These are phyloP conservation scores for Aurelia aurita DNA, from an alignment of 30 jellyfish, hydroid and myxozoan species.

Conservation along the genomic window DNA sequence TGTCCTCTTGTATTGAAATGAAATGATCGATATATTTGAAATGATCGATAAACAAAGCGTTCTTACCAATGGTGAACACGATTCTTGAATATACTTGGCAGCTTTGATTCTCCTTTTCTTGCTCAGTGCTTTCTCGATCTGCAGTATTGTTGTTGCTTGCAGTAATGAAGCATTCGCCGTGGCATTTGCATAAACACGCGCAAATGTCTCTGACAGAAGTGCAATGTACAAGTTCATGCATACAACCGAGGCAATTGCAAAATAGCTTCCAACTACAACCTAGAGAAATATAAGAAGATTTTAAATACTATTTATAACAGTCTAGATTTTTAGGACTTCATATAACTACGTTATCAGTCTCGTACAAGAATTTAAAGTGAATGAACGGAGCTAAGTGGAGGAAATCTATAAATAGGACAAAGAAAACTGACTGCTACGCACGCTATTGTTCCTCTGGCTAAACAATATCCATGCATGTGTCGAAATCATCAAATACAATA, in stretches of 20 bases:
- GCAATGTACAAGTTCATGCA: slow-evolving; percentile 95
- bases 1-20: no score
- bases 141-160: slow-evolving; percentile 93
- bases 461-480: no score
- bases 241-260: slow-evolving; percentile 86
- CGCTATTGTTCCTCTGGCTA: no score
- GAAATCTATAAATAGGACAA: no score
- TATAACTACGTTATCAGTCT: no score
- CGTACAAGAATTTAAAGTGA: no score
- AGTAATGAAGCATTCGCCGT: slow-evolving; percentile 94
- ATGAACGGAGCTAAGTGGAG: no score
- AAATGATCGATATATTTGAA: no score
- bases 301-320: background rate
- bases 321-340: no score
- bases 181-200: slow-evolving; percentile 96
- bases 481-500: no score
- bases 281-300: background rate
- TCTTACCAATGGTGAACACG: slow-evolving; percentile 92
- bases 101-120: slow-evolving; percentile 53
- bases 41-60: no score
- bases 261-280: slow-evolving; percentile 89
- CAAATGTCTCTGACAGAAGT: slow-evolving; percentile 92
- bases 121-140: slow-evolving; percentile 76
- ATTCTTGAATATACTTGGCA: slow-evolving; percentile 57
- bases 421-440: no score